A percentile compares a stretch with the other conserved stretches of the same genome.
Evolutionary conservation across 2,797 vertebrate species (phyloP).

Genomic region (Salarias fasciatus): DNA sequence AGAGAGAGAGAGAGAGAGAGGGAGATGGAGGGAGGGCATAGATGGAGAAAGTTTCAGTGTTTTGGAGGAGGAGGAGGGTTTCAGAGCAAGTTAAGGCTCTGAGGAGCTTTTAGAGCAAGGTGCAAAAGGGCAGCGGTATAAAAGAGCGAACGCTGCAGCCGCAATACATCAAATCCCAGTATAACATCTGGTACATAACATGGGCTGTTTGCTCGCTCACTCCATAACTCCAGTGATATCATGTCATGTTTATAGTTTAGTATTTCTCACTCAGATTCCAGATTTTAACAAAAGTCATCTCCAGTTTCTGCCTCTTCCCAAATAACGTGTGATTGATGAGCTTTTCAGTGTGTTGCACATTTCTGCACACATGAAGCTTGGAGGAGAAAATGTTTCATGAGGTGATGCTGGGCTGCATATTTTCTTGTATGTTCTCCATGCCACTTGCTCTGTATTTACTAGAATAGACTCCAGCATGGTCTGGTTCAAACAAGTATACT

Average conservation of each 20-base stretch:
- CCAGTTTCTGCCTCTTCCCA: too few species aligned
- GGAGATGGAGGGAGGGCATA: slow-evolving; percentile 49
- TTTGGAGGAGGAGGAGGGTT: slow-evolving; percentile 52
- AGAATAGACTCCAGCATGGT: too few species aligned
- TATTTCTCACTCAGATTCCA: neutral
- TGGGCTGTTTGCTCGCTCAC: slow-evolving; percentile 1
- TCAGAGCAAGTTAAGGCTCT: slow-evolving; percentile 53
- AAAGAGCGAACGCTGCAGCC: slow-evolving; percentile 29
- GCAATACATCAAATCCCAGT: slow-evolving; percentile 14
- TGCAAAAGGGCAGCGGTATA: slow-evolving; percentile 71
- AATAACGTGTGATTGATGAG: too few species aligned
- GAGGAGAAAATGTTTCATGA: too few species aligned
- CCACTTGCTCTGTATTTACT: too few species aligned
- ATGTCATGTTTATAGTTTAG: neutral
- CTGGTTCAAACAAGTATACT: too few species aligned
- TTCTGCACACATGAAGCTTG: too few species aligned
- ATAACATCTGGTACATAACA: neutral
- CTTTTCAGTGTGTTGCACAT: too few species aligned
- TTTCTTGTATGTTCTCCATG: too few species aligned
- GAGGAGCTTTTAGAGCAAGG: slow-evolving; percentile 73
- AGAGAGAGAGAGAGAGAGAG: slow-evolving; percentile 1
- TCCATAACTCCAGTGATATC: neutral
- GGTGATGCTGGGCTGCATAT: too few species aligned
- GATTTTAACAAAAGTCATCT: neutral
- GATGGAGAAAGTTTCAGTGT: slow-evolving; percentile 46